Evolutionary conservation across 2,113 vertebrate species (phyloP), one percentile per base, ranked within the genome.

Genomic region (Colinus virginianus): DNA sequence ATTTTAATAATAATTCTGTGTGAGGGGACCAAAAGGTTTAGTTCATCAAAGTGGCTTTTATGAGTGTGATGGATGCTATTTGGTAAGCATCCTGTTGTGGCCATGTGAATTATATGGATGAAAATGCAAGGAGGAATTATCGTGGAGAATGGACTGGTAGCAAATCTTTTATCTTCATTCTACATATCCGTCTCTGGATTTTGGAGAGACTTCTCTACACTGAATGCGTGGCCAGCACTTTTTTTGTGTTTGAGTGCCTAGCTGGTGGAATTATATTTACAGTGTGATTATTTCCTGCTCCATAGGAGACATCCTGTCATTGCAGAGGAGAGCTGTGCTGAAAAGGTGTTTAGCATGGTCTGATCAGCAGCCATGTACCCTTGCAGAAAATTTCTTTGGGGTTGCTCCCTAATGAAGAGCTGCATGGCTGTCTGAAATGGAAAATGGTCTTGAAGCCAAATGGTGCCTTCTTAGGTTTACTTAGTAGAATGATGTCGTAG

Each of bases 361-460:
- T 64, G 45, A 51, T 2, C 1, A 42, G 18, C 21, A 48, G 12
- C 1, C 1, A 1, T 6, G 55, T 17, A 6, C 36, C 11, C 26
- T 66, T 79, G 28, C 55, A 78, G 64, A 55, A 38, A 36, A 3
- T 2, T 28, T 56, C 45, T 90, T 68, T 61, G 56, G 42, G 80
- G 45, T 23, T 84, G 53, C 51, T 86, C 22, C 71, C 42, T 78
- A 13, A 34, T 62, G 23, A 76, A 71, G 48, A 17, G 61, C 67
- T 59, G 8, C 22, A 49, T 34, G 36, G 43, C n/a, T 55, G 18
- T 36, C 21, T 2, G 6, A 30, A 59, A 59, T 38, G 28, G 46
- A 67, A 85, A 77, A 43, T 15, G 32, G 6, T 81, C 28, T 71
- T 48, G 56, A 58, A 49, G 59, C 53, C 26, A 59, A 0, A 0